These are phyloP conservation scores for Homarus americanus DNA, from an alignment of 1,140 invertebrate species.

Conservation along the genomic window DNA sequence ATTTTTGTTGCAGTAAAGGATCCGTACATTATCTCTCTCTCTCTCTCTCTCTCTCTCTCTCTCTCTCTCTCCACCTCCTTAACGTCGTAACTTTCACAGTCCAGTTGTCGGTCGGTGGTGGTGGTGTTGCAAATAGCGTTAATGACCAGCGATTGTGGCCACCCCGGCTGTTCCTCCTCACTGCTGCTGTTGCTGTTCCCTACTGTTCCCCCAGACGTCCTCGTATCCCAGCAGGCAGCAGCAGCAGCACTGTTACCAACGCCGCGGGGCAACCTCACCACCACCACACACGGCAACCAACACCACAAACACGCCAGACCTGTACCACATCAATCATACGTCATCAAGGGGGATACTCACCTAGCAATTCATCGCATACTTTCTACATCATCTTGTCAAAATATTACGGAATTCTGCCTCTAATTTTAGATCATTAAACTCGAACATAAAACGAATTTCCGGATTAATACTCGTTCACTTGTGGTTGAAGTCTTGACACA, in stretches of 20 bases:
- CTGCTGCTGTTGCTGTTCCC: not conserved
- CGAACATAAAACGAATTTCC: constrained; percentile 18
- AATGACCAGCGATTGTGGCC: not conserved
- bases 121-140: not conserved
- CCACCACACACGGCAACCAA: not conserved
- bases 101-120: not conserved
- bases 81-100: not conserved
- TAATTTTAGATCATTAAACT: constrained; percentile 21
- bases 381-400: constrained; percentile 21
- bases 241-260: not conserved
- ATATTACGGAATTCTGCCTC: not conserved
- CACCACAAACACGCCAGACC: not conserved
- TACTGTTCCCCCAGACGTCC: too few species aligned
- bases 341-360: not conserved
- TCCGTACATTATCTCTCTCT: not conserved
- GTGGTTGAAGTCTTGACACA: not conserved
- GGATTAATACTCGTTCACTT: constrained; percentile 34
- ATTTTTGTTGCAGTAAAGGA: too few species aligned
- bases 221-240: not conserved
- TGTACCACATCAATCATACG: constrained; percentile 7
- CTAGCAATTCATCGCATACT: not conserved
- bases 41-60: not conserved
- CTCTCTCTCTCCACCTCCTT: not conserved
- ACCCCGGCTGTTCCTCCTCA: too few species aligned
- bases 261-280: not conserved